These are phyloP conservation scores for Acrocyrtus sp. DNA, from an alignment of 2,888 invertebrate genomes.

Conservation along the genomic window DNA sequence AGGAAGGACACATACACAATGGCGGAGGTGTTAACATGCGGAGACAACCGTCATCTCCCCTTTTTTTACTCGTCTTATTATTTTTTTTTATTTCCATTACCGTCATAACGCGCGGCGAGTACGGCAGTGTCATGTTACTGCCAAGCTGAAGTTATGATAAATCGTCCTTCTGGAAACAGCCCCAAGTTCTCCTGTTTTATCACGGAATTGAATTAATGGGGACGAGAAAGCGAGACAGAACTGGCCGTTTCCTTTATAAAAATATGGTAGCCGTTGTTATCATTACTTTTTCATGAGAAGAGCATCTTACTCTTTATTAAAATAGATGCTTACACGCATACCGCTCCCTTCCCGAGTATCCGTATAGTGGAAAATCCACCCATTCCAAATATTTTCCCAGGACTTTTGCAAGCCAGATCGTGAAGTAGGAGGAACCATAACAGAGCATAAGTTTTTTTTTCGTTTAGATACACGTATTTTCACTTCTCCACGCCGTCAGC, in stretches of 20 bases:
- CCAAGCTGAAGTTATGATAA: conserved; percentile 54
- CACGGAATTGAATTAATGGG: conserved; percentile 55
- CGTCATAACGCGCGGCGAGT: conserved; percentile 4
- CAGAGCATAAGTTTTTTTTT: background rate
- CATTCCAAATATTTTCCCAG: conserved; percentile 46
- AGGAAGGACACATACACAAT: conserved; percentile 29
- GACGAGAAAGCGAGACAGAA: conserved; percentile 11
- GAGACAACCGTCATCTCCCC: conserved; percentile 32
- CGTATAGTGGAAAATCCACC: conserved; percentile 15
- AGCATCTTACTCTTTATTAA: background rate
- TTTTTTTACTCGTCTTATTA: conserved; percentile 10
- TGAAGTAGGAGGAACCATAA: background rate
- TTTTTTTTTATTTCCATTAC: conserved; percentile 35
- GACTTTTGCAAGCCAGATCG: conserved; percentile 6
- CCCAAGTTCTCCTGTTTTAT: conserved; percentile 47
- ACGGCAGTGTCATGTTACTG: conserved; percentile 51
- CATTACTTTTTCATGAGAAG: background rate
- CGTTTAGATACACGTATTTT: background rate
- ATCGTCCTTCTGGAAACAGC: conserved; percentile 30
- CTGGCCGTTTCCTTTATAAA: background rate
- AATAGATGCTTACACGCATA: background rate
- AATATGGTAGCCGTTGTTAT: background rate
- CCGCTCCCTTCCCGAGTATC: background rate
- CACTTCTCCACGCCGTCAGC: background rate
- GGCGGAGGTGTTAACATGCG: conserved; percentile 33